Evolutionary conservation across 2,888 invertebrate species (phyloP).

Genomic region (Melikaiella ostensackeni): DNA sequence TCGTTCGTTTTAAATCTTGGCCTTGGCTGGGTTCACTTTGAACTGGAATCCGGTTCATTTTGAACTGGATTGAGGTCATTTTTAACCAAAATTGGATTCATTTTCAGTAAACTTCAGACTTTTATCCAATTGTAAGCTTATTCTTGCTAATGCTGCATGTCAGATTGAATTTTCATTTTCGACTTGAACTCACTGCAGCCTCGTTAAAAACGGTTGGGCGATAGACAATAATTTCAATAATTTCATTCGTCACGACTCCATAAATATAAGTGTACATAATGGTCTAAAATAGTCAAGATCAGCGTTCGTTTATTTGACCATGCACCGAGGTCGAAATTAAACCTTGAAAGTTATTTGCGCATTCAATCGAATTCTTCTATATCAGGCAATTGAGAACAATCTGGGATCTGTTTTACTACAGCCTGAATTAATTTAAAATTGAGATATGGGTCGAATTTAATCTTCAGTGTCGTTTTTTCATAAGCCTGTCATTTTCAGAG

Average conservation of each 20-base stretch:
- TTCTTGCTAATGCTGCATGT: too few species aligned
- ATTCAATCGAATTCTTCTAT: not conserved
- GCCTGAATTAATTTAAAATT: not conserved
- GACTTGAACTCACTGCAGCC: not conserved
- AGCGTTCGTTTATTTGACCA: not conserved
- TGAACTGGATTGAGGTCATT: too few species aligned
- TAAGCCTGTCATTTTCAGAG: not conserved
- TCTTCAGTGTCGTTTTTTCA: not conserved
- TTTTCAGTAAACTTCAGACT: too few species aligned
- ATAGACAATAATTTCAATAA: not conserved
- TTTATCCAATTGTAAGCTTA: too few species aligned
- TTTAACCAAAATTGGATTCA: too few species aligned
- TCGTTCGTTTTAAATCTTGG: too few species aligned
- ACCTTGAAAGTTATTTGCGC: not conserved
- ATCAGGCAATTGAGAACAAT: not conserved
- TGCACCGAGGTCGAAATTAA: not conserved
- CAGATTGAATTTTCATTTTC: too few species aligned
- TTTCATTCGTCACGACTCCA: not conserved
- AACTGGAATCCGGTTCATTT: too few species aligned
- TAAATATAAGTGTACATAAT: not conserved
- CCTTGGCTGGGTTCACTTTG: too few species aligned
- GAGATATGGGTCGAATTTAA: not conserved
- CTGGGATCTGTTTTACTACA: not conserved
- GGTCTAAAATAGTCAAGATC: not conserved
- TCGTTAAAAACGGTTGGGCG: not conserved